A percentile compares a stretch with the other conserved stretches of the same genome.
These are phyloP conservation scores for Drosophila quinaria DNA, from an alignment of 2,888 invertebrate genomes.

Conservation along the genomic window DNA sequence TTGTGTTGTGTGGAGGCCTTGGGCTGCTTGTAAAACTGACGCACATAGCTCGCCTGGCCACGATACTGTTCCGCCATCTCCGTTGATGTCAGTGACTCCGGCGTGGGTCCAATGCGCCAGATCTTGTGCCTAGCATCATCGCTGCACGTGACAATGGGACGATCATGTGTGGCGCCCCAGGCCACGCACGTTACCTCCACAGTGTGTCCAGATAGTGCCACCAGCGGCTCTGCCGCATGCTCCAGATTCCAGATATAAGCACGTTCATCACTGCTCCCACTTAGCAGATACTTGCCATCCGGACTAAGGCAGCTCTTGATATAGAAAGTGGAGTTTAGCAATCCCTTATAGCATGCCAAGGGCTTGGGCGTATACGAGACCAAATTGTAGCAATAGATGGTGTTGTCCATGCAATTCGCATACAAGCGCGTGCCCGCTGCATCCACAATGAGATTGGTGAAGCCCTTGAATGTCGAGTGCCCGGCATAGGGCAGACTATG, in stretches of 20 bases:
- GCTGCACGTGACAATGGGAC: conserved; percentile 92
- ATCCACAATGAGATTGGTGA: conserved; percentile 92
- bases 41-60: conserved; percentile 86
- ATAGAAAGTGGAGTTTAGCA: conserved; percentile 93
- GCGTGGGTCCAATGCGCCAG: conserved; percentile 89
- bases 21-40: conserved; percentile 64
- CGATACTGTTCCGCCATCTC: conserved; percentile 84
- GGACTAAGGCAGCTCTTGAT: conserved; percentile 93
- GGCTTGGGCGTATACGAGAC: conserved; percentile 89
- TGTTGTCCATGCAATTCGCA: conserved; percentile 95
- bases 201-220: conserved; percentile 90
- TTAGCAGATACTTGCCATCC: conserved; percentile 92
- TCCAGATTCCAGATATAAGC: conserved; percentile 95
- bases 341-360: conserved; percentile 89
- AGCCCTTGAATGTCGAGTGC: conserved; percentile 89
- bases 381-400: conserved; percentile 94
- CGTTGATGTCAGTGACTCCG: conserved; percentile 85
- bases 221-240: conserved; percentile 88
- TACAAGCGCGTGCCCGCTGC: conserved; percentile 90
- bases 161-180: conserved; percentile 89
- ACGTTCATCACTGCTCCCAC: conserved; percentile 94
- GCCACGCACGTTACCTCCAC: conserved; percentile 96
- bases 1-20: conserved; percentile 57
- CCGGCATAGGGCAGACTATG: conserved; percentile 91
- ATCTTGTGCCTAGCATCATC: conserved; percentile 93